Base-by-base conservation (phyloP, 2,888 invertebrate genomes). In the Pandemis heparana region DNA sequence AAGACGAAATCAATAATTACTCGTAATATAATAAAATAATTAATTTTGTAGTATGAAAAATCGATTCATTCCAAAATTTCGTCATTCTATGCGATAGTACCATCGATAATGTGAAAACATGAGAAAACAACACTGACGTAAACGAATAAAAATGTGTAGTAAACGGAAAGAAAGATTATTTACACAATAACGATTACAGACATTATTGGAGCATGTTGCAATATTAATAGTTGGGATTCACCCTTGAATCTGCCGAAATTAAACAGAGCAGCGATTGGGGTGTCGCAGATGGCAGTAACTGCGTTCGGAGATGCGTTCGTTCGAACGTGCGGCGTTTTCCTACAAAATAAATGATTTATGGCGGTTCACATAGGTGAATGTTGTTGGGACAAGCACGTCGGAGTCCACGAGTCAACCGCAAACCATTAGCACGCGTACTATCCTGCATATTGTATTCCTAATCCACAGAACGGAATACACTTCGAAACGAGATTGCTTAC, bases 271-370 rank as follows among this genome's bases (percentile, higher is more conserved):
- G 87, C 86, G 80, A 89, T 89, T 89, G 91, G 92, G 90, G 90
- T 89, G 92, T 85, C 92, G 81, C 94, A 94, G 92, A 92, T 94
- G 93, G 89, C 80, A 80, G 84, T 92, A 92, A 93, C 91, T 86
- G 90, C 91, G 87, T 82, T 84, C 84, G 81, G 79, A 79, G 81
- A 82, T 84, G 80, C 80, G 82, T 81, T 82, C 80, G 82, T 82
- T 82, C 80, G 80, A 87, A 85, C 86, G 88, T 87, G 87, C 84
- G 87, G 86, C 86, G 88, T 61, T 43, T 70, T 65, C 53, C 51
- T 51, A 89, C 85, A 91, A 91, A 92, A 92, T 91, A 91, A 32
- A 89, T 91, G 89, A 92, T 92, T 92, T 91, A 91, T 88, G 85
- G 79, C 77, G 75, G 79, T 83, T 81, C 77, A 86, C 85, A 83